A percentile compares a stretch with the other conserved stretches of the same genome.
These are phyloP conservation scores for Galago senegalensis DNA, from an alignment of 2,797 vertebrate species.

Conservation along the genomic window DNA sequence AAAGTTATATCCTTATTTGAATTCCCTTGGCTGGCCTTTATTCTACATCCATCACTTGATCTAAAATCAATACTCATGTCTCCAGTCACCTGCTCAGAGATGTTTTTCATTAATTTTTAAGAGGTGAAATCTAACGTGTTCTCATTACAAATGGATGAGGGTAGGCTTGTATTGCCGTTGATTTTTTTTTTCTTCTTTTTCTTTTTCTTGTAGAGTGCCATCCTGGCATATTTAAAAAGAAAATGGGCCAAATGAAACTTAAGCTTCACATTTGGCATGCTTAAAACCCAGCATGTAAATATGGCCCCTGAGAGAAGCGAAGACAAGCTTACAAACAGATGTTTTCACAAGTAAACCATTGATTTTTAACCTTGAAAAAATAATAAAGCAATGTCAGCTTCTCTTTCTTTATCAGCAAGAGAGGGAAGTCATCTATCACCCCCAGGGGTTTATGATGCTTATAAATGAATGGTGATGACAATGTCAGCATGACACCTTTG, in stretches of 20 bases:
- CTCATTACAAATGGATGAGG: conserved; percentile 56
- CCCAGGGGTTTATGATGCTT: conserved; percentile 78
- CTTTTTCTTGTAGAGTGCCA: conserved; percentile 38
- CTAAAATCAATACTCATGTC: conserved; percentile 66
- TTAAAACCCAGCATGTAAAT: conserved; percentile 73
- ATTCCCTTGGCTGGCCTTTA: conserved; percentile 52
- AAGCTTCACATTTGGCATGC: conserved; percentile 69
- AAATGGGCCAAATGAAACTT: conserved; percentile 60
- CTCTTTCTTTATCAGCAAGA: conserved; percentile 82
- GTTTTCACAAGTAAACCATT: conserved; percentile 81
- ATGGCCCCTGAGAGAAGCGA: conserved; percentile 61
- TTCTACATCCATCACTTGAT: conserved; percentile 57
- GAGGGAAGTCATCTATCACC: conserved; percentile 75
- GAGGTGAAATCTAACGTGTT: conserved; percentile 61
- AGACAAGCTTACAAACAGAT: conserved; percentile 75
- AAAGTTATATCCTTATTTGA: neutral
- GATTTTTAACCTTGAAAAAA: conserved; percentile 84
- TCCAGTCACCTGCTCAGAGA: conserved; percentile 66
- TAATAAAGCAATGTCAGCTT: conserved; percentile 80
- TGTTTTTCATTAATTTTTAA: conserved; percentile 67
- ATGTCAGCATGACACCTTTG: conserved; percentile 59
- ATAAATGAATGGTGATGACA: conserved; percentile 66
- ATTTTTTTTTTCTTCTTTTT: neutral
- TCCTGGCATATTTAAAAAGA: conserved; percentile 67
- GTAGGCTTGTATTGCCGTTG: neutral